Conservation (phyloP, 2,888 invertebrate species). For the Mythimna vitellina region DNA sequence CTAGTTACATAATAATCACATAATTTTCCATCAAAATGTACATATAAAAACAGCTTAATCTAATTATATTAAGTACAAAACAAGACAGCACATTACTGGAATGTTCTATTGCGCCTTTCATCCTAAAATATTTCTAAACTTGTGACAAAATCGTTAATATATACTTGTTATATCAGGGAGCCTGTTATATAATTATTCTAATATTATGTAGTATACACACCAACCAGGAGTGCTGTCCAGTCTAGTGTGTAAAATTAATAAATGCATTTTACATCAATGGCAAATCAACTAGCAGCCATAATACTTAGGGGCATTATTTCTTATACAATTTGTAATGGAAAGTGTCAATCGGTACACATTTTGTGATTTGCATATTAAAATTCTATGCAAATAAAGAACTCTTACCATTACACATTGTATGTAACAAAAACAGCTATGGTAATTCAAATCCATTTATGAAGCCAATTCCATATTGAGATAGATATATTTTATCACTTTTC, state of each 20-base stretch:
- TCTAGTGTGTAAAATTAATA: constrained; percentile 80
- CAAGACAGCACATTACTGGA: constrained; percentile 88
- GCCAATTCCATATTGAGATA: constrained; percentile 44
- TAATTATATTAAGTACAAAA: constrained; percentile 85
- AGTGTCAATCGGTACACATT: constrained; percentile 8
- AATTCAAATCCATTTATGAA: constrained; percentile 2
- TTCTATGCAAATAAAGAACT: constrained; percentile 4
- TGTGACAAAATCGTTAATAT: constrained; percentile 66
- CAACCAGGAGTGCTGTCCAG: constrained; percentile 81
- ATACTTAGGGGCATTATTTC: constrained; percentile 42
- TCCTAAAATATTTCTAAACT: constrained; percentile 59
- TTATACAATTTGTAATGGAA: constrained; percentile 17
- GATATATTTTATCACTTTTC: constrained; percentile 24
- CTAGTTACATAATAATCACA: constrained; percentile 82
- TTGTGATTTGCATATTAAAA: neutral
- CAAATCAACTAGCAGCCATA: constrained; percentile 62
- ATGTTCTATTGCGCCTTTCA: constrained; percentile 78
- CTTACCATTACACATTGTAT: constrained; percentile 2
- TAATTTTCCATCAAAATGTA: constrained; percentile 84
- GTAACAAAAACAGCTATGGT: constrained; percentile 24
- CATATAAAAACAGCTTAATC: constrained; percentile 79
- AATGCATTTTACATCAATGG: constrained; percentile 78
- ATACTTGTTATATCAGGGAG: constrained; percentile 50
- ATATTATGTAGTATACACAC: constrained; percentile 49
- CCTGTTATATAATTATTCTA: constrained; percentile 20